Percentiles rank a stretch among this genome's conserved stretches.
Evolutionary conservation across 2,797 vertebrate genomes (phyloP).

Genomic region (Amblyraja radiata): DNA sequence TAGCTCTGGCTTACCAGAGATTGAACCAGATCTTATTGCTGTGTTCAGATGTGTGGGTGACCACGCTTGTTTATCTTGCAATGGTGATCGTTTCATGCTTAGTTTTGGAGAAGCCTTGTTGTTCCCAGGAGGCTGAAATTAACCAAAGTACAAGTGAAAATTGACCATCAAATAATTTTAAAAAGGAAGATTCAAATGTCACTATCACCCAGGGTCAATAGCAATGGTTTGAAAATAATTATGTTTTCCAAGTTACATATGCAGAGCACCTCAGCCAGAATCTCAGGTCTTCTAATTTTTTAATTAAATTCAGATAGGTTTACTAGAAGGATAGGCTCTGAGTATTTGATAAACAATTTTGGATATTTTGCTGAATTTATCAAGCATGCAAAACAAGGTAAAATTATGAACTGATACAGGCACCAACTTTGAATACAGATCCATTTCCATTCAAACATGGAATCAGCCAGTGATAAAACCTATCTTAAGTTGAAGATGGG

Average conservation of each 20-base stretch:
- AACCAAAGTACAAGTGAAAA: conserved; percentile 44
- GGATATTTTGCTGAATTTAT: too few relatives aligned
- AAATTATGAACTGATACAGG: background rate
- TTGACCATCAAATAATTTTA: background rate
- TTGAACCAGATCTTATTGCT: conserved; percentile 44
- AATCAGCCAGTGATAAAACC: too few relatives aligned
- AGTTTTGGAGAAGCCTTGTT: conserved; percentile 48
- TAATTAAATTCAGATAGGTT: background rate
- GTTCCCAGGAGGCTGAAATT: conserved; percentile 50
- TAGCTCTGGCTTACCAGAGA: conserved; percentile 46
- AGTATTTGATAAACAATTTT: background rate
- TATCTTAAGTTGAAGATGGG: background rate
- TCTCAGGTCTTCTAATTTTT: background rate
- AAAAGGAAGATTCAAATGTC: conserved; percentile 6
- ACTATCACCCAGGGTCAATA: background rate
- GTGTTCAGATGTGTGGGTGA: conserved; percentile 33
- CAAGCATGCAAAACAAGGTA: background rate
- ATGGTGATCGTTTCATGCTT: conserved; percentile 49
- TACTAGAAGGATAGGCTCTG: background rate
- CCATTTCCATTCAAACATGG: background rate
- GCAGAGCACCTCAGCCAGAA: background rate
- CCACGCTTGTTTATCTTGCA: conserved; percentile 47
- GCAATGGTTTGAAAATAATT: background rate
- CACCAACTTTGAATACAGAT: background rate
- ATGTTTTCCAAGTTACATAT: background rate